Evolutionary conservation across 2,113 vertebrate species (phyloP), one percentile per base, ranked within the genome.

Genomic region (Harpagus bidentatus): DNA sequence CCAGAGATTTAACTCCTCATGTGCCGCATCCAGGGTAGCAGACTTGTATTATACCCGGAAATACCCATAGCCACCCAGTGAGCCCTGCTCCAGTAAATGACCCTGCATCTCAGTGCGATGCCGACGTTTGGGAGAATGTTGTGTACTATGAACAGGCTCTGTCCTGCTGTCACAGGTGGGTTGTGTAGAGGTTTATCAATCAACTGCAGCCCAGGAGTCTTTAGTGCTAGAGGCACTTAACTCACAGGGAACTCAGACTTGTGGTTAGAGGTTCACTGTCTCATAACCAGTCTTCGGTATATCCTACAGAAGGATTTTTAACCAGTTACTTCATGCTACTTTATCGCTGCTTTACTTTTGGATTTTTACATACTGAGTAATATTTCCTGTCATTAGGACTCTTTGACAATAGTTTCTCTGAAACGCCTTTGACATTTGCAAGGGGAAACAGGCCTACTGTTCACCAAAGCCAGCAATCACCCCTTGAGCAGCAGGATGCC

Each of bases 401-500:
- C 73, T 47, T 8, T 53, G 77, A 67, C 82, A 78, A 19, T 12
- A 53, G 43, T 22, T 96, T n/a, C 80, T 78, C 45, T 25, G 14
- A 56, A 71, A 62, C 2, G 4, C 47, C 71, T 84, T n/a, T 90
- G 91, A 36, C 62, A 62, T 79, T 92, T 91, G 26, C 32, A 7
- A 65, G 69, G 80, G 92, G 91, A 90, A 84, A 28, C 72, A 86
- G 66, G 34, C 19, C 62, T 78, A 17, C 58, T 61, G 63, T 56
- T 96, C 87, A 55, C 73, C 92, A 89, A 87, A 8, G 12, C 72
- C 85, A 73, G 92, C 92, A 71, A 21, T 96, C 94, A 67, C 69
- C 74, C 62, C 89, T 34, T 5, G 29, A 90, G 80, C 83, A 52
- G 76, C 47, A 3, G 91, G 81, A 59, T 50, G 87, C 52, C 78